Conservation (phyloP, 1,140 invertebrate species). For the Heterodera schachtii region DNA sequence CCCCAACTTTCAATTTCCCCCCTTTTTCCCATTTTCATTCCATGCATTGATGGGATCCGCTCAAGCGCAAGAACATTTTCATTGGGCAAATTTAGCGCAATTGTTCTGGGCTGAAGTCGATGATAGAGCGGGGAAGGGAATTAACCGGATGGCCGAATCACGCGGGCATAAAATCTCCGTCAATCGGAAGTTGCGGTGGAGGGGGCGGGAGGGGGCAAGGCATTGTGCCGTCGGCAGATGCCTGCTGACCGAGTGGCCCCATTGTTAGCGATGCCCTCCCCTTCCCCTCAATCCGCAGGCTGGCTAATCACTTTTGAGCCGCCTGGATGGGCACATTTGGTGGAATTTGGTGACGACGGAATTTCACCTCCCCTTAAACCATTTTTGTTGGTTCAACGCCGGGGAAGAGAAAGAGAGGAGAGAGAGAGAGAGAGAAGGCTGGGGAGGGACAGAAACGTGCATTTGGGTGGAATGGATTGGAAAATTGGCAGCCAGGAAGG, state of each 20-base stretch:
- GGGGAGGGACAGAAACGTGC: neutral
- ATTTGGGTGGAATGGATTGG: constrained; percentile 19
- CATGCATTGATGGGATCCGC: neutral
- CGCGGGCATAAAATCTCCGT: constrained; percentile 15
- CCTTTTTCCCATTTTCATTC: neutral
- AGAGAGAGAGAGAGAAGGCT: neutral
- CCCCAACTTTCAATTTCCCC: neutral
- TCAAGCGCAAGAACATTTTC: constrained; percentile 6
- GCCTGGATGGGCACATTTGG: constrained; percentile 12
- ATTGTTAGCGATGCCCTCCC: neutral
- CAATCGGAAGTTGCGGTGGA: neutral
- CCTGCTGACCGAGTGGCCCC: neutral
- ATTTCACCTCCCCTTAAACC: constrained; percentile 1
- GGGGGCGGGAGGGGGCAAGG: neutral
- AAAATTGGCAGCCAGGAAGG: constrained; percentile 19
- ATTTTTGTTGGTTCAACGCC: constrained; percentile 4
- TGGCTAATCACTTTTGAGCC: constrained; percentile 19
- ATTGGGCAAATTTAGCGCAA: neutral
- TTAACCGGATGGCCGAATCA: constrained; percentile 19
- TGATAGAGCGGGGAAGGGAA: constrained; percentile 5
- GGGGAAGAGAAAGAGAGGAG: neutral
- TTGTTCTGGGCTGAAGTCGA: neutral
- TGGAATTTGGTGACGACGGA: neutral
- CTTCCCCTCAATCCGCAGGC: neutral
- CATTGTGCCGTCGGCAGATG: neutral